These are phyloP conservation scores for Clarias macrocephalus DNA, from an alignment of 2,113 vertebrate genomes.

Conservation along the genomic window DNA sequence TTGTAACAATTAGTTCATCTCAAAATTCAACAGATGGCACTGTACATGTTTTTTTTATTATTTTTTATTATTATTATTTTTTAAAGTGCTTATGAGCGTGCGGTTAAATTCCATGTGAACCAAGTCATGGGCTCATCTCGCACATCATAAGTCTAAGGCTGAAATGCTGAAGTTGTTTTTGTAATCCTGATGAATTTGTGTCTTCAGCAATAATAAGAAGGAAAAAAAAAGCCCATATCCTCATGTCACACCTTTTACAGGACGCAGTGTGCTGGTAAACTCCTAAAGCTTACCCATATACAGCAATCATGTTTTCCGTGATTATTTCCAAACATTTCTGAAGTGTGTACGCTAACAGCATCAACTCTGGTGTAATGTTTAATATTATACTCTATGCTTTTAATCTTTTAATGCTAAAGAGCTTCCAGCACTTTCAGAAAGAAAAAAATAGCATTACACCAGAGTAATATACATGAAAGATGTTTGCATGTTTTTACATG, in stretches of 20 bases:
- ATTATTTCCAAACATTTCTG: not conserved
- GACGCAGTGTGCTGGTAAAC: not conserved
- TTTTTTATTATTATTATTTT: no score
- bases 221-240: not conserved
- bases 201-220: not conserved
- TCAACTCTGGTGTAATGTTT: not conserved
- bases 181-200: not conserved
- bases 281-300: no score
- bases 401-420: not conserved
- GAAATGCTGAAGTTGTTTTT: not conserved
- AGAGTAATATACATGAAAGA: not conserved
- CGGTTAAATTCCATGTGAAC: no score
- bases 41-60: no score
- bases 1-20: no score
- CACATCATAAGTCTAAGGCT: not conserved
- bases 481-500: not conserved
- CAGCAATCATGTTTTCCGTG: not conserved
- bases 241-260: not conserved
- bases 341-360: not conserved
- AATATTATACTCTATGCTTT: not conserved
- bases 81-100: no score
- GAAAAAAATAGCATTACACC: not conserved
- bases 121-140: no score
- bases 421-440: not conserved
- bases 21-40: no score